Conservation (phyloP, 2,888 invertebrate species). For the Cheilosia vulpina region DNA sequence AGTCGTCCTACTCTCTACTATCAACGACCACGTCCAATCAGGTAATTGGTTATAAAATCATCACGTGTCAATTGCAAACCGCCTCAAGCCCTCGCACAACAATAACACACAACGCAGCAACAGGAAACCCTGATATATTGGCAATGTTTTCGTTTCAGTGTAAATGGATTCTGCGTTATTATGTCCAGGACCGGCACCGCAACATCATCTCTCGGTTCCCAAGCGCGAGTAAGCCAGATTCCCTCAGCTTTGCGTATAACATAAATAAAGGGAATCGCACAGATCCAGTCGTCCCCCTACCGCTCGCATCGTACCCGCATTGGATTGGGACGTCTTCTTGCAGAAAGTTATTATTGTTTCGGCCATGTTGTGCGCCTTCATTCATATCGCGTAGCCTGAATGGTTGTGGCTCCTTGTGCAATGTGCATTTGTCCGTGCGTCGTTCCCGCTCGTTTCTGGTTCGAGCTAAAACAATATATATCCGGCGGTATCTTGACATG, state of each 20-base stretch:
- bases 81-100: constrained; percentile 58
- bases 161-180: constrained; percentile 72
- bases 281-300: constrained; percentile 49
- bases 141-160: constrained; percentile 73
- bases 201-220: constrained; percentile 41
- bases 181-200: constrained; percentile 32
- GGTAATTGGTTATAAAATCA: constrained; percentile 76
- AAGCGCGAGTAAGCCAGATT: constrained; percentile 70
- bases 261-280: constrained; percentile 71
- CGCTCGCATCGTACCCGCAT: constrained; percentile 23
- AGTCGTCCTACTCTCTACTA: not conserved
- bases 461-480: constrained; percentile 70
- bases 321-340: constrained; percentile 59
- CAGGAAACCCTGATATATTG: constrained; percentile 72
- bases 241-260: constrained; percentile 69
- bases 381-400: not conserved
- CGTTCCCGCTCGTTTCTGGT: constrained; percentile 25
- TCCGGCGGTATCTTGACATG: constrained; percentile 74
- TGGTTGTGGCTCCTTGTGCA: constrained; percentile 16
- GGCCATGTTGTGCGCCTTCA: constrained; percentile 64
- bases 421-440: not conserved
- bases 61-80: constrained; percentile 75
- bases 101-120: constrained; percentile 35
- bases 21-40: constrained; percentile 72
- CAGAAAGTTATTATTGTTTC: constrained; percentile 71